Evolutionary conservation across 2,888 invertebrate species (phyloP).

Genomic region (Leptinotarsa tumamoca): DNA sequence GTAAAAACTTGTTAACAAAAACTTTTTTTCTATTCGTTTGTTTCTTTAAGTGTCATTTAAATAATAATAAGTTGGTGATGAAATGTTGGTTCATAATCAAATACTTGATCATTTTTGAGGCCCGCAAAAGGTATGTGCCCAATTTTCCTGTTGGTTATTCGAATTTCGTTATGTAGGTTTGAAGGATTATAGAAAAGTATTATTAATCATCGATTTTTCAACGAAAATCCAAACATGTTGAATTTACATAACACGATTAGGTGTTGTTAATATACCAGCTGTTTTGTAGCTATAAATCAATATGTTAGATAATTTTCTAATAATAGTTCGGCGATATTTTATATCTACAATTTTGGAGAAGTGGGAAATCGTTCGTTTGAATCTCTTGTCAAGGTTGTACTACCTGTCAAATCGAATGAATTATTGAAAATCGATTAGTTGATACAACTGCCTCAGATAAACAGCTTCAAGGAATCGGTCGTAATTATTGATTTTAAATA

Average conservation of each 20-base stretch:
- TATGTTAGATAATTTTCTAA: slow-evolving; percentile 20
- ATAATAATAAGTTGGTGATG: slow-evolving; percentile 8
- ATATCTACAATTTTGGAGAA: not conserved
- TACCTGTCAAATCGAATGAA: not conserved
- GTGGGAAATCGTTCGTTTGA: not conserved
- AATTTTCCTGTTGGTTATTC: not conserved
- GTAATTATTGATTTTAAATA: too few species aligned
- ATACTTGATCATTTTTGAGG: not conserved
- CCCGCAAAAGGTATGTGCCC: not conserved
- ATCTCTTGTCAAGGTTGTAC: slow-evolving; percentile 5
- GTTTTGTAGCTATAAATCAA: slow-evolving; percentile 6
- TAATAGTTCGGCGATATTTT: slow-evolving; percentile 4
- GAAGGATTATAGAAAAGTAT: not conserved
- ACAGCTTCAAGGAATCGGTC: too few species aligned
- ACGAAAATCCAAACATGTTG: slow-evolving; percentile 2
- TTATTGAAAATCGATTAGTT: not conserved
- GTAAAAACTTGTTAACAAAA: not conserved
- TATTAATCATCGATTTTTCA: slow-evolving; percentile 9
- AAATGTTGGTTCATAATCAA: slow-evolving; percentile 8
- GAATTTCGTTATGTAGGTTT: not conserved
- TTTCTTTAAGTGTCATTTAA: not conserved
- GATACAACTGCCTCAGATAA: not conserved
- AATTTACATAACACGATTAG: slow-evolving; percentile 6
- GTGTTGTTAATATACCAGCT: not conserved
- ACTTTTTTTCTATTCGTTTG: not conserved